Base-by-base conservation (phyloP, 2,888 invertebrate genomes). In the Gasteruption jaculator region DNA sequence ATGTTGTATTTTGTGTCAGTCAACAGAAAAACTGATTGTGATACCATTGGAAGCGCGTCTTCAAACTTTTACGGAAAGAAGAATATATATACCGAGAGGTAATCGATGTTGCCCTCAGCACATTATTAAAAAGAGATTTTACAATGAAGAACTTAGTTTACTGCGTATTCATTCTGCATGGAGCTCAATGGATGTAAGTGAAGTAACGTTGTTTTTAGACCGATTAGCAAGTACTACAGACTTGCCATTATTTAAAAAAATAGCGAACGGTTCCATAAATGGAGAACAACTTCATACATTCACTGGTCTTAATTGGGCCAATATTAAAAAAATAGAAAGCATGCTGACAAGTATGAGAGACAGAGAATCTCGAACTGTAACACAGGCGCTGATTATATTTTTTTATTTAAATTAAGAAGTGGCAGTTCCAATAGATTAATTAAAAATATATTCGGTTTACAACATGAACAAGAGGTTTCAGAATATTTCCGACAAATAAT, bases 31-130 rank as follows among this genome's bases (percentile, higher is more conserved):
- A 35, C 14, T 47, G 1, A 35, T 18, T 5, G 21, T 45, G 11
- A 40, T 52, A 25, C 39, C 51, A 8, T 11, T 37, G 18, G 35
- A 53, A 41, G 50, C 50, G 25, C 38, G 52, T 4, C 40, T 46
- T 20, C 49, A 49, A 39, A 42, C 36, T 7, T 48, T 36, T 12
- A 42, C 39, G 6, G 42, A 54, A 31, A 44, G 6, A 32, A 33
- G 40, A 27, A 48, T 53, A 33, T 45, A 41, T 5, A 55, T 52
- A 38, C 45, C 50, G 19, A 25, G 29, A 19, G 50, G 47, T 29
- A 54, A 58, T 52, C 49, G 53, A 15, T 55, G 55, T 24, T 54
- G 52, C 29, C 7, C 16, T 10, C 34, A 7, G 19, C 52, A 55
- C 33, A 27, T 55, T n/a, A 50, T 55, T 6, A 52, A 49, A 26